Evolutionary conservation across 1,140 invertebrate genomes (phyloP).

Genomic region (Leguminivora glycinivorella): DNA sequence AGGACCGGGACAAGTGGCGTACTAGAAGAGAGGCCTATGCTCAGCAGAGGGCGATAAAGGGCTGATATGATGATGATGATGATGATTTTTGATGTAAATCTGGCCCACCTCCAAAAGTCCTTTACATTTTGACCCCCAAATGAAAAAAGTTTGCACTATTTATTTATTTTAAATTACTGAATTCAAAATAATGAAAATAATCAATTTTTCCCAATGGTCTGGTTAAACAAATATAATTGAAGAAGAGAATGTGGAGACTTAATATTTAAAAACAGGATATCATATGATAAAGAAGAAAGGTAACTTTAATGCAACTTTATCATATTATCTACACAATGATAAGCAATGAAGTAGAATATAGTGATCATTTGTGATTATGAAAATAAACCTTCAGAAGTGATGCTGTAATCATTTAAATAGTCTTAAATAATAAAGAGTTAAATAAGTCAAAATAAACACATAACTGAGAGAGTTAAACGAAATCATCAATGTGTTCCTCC

Average conservation of each 20-base stretch:
- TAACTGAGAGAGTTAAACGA: not conserved
- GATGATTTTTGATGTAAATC: too few species aligned
- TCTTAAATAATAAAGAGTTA: not conserved
- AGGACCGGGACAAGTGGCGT: too few species aligned
- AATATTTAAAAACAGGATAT: not conserved
- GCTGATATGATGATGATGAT: too few species aligned
- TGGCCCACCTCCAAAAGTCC: too few species aligned
- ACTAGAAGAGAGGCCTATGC: too few species aligned
- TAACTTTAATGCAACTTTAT: constrained; percentile 4
- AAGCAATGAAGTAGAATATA: not conserved
- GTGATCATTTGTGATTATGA: not conserved
- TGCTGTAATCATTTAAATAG: not conserved
- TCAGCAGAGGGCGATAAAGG: too few species aligned
- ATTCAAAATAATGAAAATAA: too few species aligned
- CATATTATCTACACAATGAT: not conserved
- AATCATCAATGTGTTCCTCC: not conserved
- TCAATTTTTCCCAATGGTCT: not conserved
- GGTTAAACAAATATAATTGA: not conserved
- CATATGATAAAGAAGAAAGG: not conserved
- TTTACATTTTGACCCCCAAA: too few species aligned
- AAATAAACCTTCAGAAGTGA: not conserved
- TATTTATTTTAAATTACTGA: too few species aligned
- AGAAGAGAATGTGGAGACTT: not conserved
- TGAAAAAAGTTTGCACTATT: too few species aligned
- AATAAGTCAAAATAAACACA: not conserved